Percentiles rank a stretch among this genome's conserved stretches.
These are phyloP conservation scores for Cygnus olor DNA, from an alignment of 2,797 vertebrate genomes.

Conservation along the genomic window DNA sequence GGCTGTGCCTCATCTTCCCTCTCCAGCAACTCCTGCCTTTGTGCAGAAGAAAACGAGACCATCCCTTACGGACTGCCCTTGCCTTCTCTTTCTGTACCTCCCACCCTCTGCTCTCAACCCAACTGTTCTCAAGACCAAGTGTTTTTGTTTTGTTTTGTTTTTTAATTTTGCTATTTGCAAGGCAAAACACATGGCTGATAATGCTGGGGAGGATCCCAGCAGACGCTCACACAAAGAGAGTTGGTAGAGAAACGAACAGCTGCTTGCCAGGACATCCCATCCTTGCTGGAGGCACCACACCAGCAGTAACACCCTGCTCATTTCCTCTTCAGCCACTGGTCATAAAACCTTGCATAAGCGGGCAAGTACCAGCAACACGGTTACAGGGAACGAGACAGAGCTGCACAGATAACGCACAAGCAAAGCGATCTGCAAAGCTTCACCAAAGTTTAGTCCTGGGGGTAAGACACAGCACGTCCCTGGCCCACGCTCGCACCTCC, in stretches of 20 bases:
- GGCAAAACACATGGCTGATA: constrained; percentile 16
- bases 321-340: not conserved
- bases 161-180: constrained; percentile 12
- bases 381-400: not conserved
- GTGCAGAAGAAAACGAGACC: not conserved
- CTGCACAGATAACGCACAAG: not conserved
- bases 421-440: not conserved
- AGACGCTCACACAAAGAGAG: constrained; percentile 45
- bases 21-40: constrained; percentile 35
- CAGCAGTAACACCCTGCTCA: not conserved
- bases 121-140: not conserved
- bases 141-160: not conserved
- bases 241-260: constrained; percentile 28
- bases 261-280: constrained; percentile 38
- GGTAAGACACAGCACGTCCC: not conserved
- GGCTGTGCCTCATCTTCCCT: not conserved
- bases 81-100: not conserved
- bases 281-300: not conserved
- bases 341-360: not conserved
- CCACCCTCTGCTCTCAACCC: not conserved
- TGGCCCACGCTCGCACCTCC: not conserved
- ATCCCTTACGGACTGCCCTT: not conserved
- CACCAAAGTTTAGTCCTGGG: constrained; percentile 22
- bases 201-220: constrained; percentile 8
- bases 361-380: not conserved